Evolutionary conservation across 30 jellyfish, hydroid and myxozoan genomes (phyloP).

Genomic region (Cassiopea andromeda): DNA sequence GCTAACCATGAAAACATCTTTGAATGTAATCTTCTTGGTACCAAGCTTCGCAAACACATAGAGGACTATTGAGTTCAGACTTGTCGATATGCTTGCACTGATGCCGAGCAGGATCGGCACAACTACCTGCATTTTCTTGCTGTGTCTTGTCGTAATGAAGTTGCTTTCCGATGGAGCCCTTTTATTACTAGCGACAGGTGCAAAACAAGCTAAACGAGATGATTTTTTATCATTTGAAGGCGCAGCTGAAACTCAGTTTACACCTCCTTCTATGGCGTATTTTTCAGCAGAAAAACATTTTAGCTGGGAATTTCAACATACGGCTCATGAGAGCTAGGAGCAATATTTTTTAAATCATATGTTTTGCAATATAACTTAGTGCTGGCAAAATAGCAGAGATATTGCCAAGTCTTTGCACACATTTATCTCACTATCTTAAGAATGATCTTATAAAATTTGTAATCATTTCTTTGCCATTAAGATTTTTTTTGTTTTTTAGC

Average conservation of each 20-base stretch:
- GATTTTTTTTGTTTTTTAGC: too few relatives aligned
- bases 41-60: constrained; percentile 41
- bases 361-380: too few relatives aligned
- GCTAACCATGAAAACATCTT: constrained; percentile 54
- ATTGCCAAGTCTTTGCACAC: too few relatives aligned
- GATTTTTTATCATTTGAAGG: neutral
- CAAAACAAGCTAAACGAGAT: neutral
- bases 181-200: constrained; percentile 1
- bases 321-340: too few relatives aligned
- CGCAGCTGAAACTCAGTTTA: neutral
- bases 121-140: constrained; percentile 29
- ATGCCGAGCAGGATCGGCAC: constrained; percentile 24
- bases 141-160: neutral
- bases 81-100: constrained; percentile 7
- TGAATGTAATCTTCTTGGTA: constrained; percentile 31
- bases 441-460: too few relatives aligned
- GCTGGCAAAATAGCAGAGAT: too few relatives aligned
- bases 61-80: constrained; percentile 44
- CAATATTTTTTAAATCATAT: too few relatives aligned
- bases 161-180: neutral
- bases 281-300: neutral
- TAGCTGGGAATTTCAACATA: too few relatives aligned
- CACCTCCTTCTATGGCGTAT: neutral
- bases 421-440: too few relatives aligned
- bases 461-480: too few relatives aligned